phyloP scores from a whole-genome alignment of 2,888 invertebrate species.

The Aplocera efformata region DNA sequence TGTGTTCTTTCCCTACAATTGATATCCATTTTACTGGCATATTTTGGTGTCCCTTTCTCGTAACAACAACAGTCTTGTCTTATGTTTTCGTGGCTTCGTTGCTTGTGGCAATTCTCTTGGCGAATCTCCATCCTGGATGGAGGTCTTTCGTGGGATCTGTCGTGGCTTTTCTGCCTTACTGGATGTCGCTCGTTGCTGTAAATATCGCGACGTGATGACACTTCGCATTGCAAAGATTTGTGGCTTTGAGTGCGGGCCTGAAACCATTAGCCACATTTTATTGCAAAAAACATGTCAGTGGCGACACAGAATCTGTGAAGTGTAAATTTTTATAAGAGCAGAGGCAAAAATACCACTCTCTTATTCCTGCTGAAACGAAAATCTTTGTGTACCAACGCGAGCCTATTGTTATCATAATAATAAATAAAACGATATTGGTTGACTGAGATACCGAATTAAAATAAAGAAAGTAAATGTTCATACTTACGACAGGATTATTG shows the following conservation, averaged over 20 bases:
- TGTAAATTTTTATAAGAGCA: too few relatives aligned
- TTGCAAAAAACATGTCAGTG: neutral
- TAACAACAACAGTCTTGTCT: constrained; percentile 40
- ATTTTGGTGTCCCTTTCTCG: constrained; percentile 43
- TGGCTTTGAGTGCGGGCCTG: constrained; percentile 62
- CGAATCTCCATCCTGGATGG: constrained; percentile 51
- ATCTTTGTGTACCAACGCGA: too few relatives aligned
- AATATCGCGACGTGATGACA: constrained; percentile 34
- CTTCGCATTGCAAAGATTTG: constrained; percentile 69
- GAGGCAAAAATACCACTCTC: too few relatives aligned
- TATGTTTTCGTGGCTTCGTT: constrained; percentile 23
- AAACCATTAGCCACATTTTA: constrained; percentile 21
- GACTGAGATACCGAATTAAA: too few relatives aligned
- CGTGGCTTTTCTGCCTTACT: constrained; percentile 37
- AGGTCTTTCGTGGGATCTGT: constrained; percentile 43
- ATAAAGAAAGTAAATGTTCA: too few relatives aligned
- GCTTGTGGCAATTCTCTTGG: constrained; percentile 43
- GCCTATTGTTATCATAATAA: too few relatives aligned
- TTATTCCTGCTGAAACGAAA: too few relatives aligned
- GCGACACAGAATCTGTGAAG: neutral
- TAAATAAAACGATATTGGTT: too few relatives aligned
- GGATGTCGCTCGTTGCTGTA: constrained; percentile 45
- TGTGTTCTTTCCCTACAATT: constrained; percentile 30
- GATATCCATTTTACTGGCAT: constrained; percentile 49
- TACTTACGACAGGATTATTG: constrained; percentile 42